Base-by-base conservation (phyloP, 2,113 vertebrate species). In the Podocnemis expansa region DNA sequence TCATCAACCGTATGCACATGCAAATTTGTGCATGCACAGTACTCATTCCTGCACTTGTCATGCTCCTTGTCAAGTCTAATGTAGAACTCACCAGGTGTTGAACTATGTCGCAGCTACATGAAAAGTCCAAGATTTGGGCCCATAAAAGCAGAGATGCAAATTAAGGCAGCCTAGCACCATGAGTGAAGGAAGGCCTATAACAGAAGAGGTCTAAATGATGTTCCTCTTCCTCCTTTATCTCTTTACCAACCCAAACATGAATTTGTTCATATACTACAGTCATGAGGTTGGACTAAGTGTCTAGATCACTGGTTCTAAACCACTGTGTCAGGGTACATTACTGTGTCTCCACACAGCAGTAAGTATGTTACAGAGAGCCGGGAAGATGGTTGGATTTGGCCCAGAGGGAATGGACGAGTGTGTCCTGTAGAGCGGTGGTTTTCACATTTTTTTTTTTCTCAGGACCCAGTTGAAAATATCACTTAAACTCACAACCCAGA, bases 1-100 rank as follows among this genome's bases (percentile, higher is more conserved):
- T 45, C 25, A 41, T 43, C 43, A 45, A 45, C 24, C 24, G 70
- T 95, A 93, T 91, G 94, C 95, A 63, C 80, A 82, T 81, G 93
- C 38, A 89, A 90, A 78, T 85, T 73, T 79, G 88, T 79, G 82
- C 70, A 51, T 0, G 5, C 91, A 82, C 92, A 91, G 67, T 81
- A 92, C 0, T 51, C 90, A 78, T 78, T 88, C 43, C 84, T 92
- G 91, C 82, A 76, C 60, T 34, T 17, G 79, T n/a, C n/a, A 41
- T 52, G n/a, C 13, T 16, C 52, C 79, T 41, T 54, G 60, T 54
- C 22, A 76, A 76, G 24, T 86, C 76, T 45, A 5, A 56, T 16
- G 41, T 45, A 41, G 4, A 2, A 27, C 12, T 29, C 55, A 70
- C 19, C n/a, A 70, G 63, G 63, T 2, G 38, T 1, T 25, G 25